Base-by-base conservation (phyloP, 2,113 vertebrate genomes). In the Pseudorasbora parva region DNA sequence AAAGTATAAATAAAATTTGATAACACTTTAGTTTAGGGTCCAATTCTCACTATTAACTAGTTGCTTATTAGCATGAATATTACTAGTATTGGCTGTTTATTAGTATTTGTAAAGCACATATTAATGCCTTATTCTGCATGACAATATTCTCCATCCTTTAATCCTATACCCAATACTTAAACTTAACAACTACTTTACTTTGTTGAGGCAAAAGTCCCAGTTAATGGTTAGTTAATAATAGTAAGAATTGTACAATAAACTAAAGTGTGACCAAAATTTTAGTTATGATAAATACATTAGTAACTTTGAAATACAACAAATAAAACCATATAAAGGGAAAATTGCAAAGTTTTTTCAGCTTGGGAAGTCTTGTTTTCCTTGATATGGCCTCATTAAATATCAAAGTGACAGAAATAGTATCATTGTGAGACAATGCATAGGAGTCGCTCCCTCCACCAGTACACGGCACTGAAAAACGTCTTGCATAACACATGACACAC, bases 361-460 rank as follows among this genome's bases (percentile, higher is more conserved):
- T 21, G 17, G 14, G 73, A 15, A 47, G 30, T 59, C 74, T 11
- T 12, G 5, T 57, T 59, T 77, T 60, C 8, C n/a, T 15, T 60
- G 33, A 60, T 23, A 60, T 25, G 6, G n/a, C 2, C n/a, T 33
- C 15, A 41, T 77, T 59, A 23, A 41, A 41, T 15, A 78, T 78
- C 56, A 60, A 78, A 27, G 12, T 60, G n/a, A 60, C 6, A 23
- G 10, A 77, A 33, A 33, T 23, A 37, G 37, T 7, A 78, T 45
- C 33, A 27, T 27, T 62, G 14, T 1, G 1, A 72, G 14, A 59
- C 33, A 25, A 78, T 17, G 69, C 62, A 69, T 81, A 83, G 57
- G 81, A 87, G 83, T 71, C 30, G 8, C 81, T 64, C 78, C 33
- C 57, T 68, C 41, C 23, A 69, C 60, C 43, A 59, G 76, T 37